phyloP scores from a whole-genome alignment of 2,797 vertebrate genomes.

The Heterohyrax brucei region DNA sequence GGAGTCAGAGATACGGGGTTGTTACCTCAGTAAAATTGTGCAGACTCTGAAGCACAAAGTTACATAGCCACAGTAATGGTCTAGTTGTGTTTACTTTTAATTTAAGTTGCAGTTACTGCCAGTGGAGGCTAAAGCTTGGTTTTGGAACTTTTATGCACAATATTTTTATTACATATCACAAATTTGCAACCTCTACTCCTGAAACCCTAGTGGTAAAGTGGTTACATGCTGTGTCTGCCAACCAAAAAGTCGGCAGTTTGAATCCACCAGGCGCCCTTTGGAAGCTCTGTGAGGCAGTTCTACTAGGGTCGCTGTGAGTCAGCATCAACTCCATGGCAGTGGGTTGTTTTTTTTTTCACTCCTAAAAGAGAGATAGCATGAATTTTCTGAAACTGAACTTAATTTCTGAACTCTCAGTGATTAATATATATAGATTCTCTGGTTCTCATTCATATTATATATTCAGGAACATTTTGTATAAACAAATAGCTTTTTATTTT shows the following conservation, averaged over 20 bases:
- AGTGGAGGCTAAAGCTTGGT: not conserved
- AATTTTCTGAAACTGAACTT: constrained; percentile 67
- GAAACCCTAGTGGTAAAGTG: too few relatives aligned
- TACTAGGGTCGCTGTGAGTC: too few relatives aligned
- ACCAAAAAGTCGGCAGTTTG: too few relatives aligned
- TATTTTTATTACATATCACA: constrained; percentile 70
- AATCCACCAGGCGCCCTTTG: too few relatives aligned
- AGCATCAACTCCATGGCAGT: too few relatives aligned
- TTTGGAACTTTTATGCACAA: constrained; percentile 60
- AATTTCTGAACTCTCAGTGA: constrained; percentile 69
- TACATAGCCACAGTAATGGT: constrained; percentile 28
- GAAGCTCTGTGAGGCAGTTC: too few relatives aligned
- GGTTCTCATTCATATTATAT: constrained; percentile 42
- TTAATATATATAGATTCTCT: constrained; percentile 60
- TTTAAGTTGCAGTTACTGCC: constrained; percentile 67
- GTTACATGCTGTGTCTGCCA: too few relatives aligned
- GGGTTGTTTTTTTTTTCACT: too few relatives aligned
- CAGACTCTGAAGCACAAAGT: constrained; percentile 37
- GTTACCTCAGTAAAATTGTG: not conserved
- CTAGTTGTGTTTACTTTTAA: constrained; percentile 23
- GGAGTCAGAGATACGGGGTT: not conserved
- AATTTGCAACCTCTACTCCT: constrained; percentile 57
- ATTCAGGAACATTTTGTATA: constrained; percentile 71
- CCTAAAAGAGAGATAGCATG: constrained; percentile 45
- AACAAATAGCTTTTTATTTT: constrained; percentile 79